Percentiles rank a stretch among this genome's conserved stretches.
phyloP scores from a whole-genome alignment of 2,797 vertebrate genomes.

The Chrysocyon brachyurus region DNA sequence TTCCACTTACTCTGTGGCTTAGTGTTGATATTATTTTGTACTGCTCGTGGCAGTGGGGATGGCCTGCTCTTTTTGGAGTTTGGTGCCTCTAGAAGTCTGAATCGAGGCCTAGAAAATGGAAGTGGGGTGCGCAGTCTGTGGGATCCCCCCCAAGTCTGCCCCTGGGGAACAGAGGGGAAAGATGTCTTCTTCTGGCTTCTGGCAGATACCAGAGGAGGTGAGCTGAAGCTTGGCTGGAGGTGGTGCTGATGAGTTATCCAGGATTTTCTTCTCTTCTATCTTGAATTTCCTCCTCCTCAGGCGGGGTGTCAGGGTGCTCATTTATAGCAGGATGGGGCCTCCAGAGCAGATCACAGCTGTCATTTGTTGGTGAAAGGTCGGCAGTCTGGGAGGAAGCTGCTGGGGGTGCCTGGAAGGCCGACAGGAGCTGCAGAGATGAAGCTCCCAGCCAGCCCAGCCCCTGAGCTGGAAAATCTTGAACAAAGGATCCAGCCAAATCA shows the following conservation, averaged over 20 bases:
- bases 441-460: slow-evolving; percentile 57
- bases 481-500: slow-evolving; percentile 77
- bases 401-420: neutral
- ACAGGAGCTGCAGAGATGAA: neutral
- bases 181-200: neutral
- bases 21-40: slow-evolving; percentile 17
- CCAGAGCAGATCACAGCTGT: slow-evolving; percentile 63
- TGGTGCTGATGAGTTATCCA: slow-evolving; percentile 6
- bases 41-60: neutral
- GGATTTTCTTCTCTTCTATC: slow-evolving; percentile 54
- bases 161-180: neutral
- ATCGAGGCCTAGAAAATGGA: slow-evolving; percentile 7
- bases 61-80: neutral
- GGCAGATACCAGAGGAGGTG: slow-evolving; percentile 1
- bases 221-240: slow-evolving; percentile 27
- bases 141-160: neutral
- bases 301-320: slow-evolving; percentile 63
- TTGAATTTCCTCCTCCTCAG: slow-evolving; percentile 70
- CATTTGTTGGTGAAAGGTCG: slow-evolving; percentile 77
- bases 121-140: neutral
- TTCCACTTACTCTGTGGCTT: neutral
- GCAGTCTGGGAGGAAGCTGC: neutral
- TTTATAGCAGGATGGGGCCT: slow-evolving; percentile 68
- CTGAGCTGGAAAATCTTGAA: slow-evolving; percentile 68
- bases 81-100: slow-evolving; percentile 3